A percentile compares a stretch with the other conserved stretches of the same genome.
Conservation (phyloP, 2,113 vertebrate genomes). For the Ochotona princeps region DNA sequence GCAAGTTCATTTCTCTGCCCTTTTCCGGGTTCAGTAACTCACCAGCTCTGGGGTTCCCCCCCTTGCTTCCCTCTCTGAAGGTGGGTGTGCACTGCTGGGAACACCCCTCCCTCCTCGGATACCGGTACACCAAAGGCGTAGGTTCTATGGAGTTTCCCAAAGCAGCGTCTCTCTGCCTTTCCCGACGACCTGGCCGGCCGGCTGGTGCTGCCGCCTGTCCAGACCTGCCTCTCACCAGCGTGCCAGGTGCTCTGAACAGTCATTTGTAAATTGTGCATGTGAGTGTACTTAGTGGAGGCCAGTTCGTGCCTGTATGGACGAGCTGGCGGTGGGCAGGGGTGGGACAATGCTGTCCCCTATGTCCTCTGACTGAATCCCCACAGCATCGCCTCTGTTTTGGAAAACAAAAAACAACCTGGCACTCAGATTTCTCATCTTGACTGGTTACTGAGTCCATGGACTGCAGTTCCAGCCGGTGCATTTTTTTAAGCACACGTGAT, state of each 20-base stretch:
- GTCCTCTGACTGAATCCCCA: too few species aligned
- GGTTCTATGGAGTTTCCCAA: slow-evolving; percentile 47
- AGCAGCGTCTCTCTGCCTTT: not conserved
- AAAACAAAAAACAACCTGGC: not conserved
- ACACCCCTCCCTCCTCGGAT: slow-evolving; percentile 22
- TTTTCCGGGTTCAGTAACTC: slow-evolving; percentile 68
- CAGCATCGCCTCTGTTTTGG: too few species aligned
- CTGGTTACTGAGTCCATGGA: not conserved
- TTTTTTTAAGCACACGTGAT: not conserved
- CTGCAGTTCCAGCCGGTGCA: too few species aligned
- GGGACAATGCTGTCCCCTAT: too few species aligned
- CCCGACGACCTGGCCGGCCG: not conserved
- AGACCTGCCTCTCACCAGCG: not conserved
- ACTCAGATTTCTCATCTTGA: not conserved
- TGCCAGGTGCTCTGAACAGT: not conserved
- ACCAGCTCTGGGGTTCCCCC: slow-evolving; percentile 44
- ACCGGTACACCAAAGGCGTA: not conserved
- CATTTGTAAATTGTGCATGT: not conserved
- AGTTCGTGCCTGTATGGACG: not conserved
- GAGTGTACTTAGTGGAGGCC: not conserved
- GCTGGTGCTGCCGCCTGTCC: not conserved
- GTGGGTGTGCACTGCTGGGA: slow-evolving; percentile 13
- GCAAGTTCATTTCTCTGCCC: slow-evolving; percentile 75
- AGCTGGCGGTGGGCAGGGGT: not conserved
- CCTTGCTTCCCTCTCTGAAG: slow-evolving; percentile 55